Conservation (phyloP, 2,888 invertebrate genomes). For the Colostygia pectinataria region DNA sequence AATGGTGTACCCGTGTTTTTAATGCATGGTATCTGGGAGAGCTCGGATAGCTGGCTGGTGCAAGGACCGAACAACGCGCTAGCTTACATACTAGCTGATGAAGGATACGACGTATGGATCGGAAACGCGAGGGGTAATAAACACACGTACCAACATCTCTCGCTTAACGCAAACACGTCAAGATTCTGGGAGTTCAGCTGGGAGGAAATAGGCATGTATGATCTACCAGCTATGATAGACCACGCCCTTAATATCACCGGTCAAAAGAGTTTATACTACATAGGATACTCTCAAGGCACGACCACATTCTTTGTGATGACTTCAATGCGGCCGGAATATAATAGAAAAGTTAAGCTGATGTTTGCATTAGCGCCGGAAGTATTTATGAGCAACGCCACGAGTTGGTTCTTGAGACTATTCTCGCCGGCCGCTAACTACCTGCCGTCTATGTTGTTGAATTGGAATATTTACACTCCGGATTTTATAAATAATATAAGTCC, state of each 20-base stretch:
- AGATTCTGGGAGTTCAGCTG: conserved; percentile 82
- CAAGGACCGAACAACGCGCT: conserved; percentile 84
- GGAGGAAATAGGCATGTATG: conserved; percentile 88
- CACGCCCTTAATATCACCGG: conserved; percentile 77
- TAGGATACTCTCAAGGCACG: conserved; percentile 88
- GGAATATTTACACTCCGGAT: conserved; percentile 46
- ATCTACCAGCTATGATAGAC: conserved; percentile 88
- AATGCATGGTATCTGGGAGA: conserved; percentile 90
- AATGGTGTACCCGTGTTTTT: conserved; percentile 81
- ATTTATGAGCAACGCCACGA: conserved; percentile 24
- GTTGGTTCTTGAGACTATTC: conserved; percentile 48
- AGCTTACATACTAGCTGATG: conserved; percentile 85
- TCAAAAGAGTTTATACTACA: conserved; percentile 81
- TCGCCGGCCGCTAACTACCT: conserved; percentile 48
- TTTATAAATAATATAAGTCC: conserved; percentile 50
- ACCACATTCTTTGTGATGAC: conserved; percentile 82
- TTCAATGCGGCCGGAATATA: conserved; percentile 80
- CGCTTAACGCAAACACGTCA: conserved; percentile 34
- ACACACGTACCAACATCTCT: conserved; percentile 51
- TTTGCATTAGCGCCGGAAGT: conserved; percentile 80
- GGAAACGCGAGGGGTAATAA: conserved; percentile 92
- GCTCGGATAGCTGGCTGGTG: conserved; percentile 53
- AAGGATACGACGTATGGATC: conserved; percentile 90
- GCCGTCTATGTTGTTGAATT: conserved; percentile 42
- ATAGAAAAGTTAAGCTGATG: conserved; percentile 79